Evolutionary conservation across 2,888 invertebrate genomes (phyloP), one percentile per base, ranked within the genome.

Genomic region (Magallana nippona): DNA sequence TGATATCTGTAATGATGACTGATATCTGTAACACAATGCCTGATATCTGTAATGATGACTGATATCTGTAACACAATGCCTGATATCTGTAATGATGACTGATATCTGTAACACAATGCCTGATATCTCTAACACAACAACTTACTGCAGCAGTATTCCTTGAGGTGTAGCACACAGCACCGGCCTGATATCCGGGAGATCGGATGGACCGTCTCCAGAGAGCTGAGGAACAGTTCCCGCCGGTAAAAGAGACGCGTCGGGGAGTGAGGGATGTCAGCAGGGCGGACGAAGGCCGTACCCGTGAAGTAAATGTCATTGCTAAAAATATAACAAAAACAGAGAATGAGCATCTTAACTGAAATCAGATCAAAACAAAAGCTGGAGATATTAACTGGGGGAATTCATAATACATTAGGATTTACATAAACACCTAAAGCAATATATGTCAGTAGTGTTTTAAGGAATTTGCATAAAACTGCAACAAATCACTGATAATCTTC

Each of bases 281-380:
- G 98, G 80, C 97, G 96, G 83, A 99, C 96, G 89, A 99, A 96
- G 96, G 98, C 98, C 0, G 98, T 98, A 0, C 99, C 99, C 87
- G 97, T 97, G 95, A 99, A 98, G 93, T 96, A 98, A 82, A 97
- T 97, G 93, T 97, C 97, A 81, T 97, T 98, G 92, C 97, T 97
- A 94, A 57, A 96, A 95, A 78, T 81, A 56, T 83, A 27, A 60
- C n/a, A 77, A 55, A n/a, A 27, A 79, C 10, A 79, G 17, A 79
- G 10, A 15, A 5, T 44, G 15, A 19, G 15, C 77, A 15, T 17
- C 1, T 55, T 8, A 15, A 79, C 27, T 55, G 19, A 55, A 5
- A 79, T 79, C 27, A 1, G 55, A 79, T 44, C 13, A 77, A 19
- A 27, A 15, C 22, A 77, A 19, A 27, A 15, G n/a, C 11, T 44